Conservation (phyloP, 1,140 invertebrate genomes). For the Papilio xuthus region DNA sequence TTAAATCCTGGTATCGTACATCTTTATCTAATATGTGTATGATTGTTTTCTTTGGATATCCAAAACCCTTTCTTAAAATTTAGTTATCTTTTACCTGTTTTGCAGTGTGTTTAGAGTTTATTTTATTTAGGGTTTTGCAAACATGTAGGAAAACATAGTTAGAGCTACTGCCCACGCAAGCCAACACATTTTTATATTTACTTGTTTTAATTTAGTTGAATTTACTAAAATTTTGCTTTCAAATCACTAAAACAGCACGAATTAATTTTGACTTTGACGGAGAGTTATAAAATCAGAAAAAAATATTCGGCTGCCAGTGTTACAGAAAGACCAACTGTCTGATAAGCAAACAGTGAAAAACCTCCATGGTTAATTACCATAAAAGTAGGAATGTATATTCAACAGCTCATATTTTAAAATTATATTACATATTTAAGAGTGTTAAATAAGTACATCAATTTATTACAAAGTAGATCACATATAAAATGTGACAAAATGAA, state of each 20-base stretch:
- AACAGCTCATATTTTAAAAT: too few relatives aligned
- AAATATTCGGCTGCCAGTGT: background rate
- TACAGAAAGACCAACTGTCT: background rate
- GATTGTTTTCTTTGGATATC: background rate
- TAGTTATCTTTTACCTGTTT: too few relatives aligned
- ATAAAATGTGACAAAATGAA: constrained; percentile 50
- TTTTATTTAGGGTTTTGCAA: constrained; percentile 44
- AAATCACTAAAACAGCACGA: constrained; percentile 8
- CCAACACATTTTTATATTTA: constrained; percentile 62
- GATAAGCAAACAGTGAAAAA: background rate
- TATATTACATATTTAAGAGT: background rate
- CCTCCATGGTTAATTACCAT: background rate
- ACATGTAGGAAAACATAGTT: constrained; percentile 60
- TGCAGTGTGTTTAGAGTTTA: too few relatives aligned
- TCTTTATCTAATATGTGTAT: too few relatives aligned
- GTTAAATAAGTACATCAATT: background rate
- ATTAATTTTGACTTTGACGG: background rate
- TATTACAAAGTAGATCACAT: constrained; percentile 29
- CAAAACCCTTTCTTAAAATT: background rate
- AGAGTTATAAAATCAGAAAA: background rate
- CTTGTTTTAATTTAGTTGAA: constrained; percentile 41
- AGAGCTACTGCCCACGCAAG: constrained; percentile 62
- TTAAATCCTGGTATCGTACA: too few relatives aligned
- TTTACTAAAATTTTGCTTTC: constrained; percentile 35
- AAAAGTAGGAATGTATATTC: background rate